Evolutionary conservation across 2,888 invertebrate species (phyloP), one percentile per base, ranked within the genome.

Genomic region (Pherbina coryleti): DNA sequence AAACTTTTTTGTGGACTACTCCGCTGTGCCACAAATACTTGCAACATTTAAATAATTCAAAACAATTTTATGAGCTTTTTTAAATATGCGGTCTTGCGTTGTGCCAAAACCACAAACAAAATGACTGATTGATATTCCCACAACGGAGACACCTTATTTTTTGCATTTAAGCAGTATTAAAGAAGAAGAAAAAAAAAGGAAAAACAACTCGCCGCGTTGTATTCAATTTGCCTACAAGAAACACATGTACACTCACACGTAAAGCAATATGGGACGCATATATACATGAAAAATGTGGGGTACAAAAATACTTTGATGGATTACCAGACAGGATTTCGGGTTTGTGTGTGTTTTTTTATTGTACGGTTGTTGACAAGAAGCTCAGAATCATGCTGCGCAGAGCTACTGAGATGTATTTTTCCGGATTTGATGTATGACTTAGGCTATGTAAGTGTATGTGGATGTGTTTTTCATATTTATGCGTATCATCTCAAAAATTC

Each of bases 171-270:
- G 14, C 62, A 25, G 57, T 8, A 37, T 37, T 37, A 37, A 37
- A 37, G 8, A 5, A 44, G 25, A 19, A 11, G 3, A 2, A 17
- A 2, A 70, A 31, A 28, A 28, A 11, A n/a, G 31, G 17, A 25
- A 60, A 37, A 64, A 64, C 51, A 28, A 34, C 51, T 62, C 74
- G 44, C 74, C 51, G 22, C 66, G 51, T 74, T 66, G 64, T 64
- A 74, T 74, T 74, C 53, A 74, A 74, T 74, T 74, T 74, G 64
- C 31, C 64, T 74, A 34, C 64, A 74, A 28, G 34, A 19, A 49
- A 25, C 69, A 69, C 69, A 69, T 25, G 22, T n/a, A 49, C 49
- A 49, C 51, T 14, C 28, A 25, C 49, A 28, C 44, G 5, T 34
- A 11, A 64, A 5, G 5, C 22, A 19, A 49, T 37, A 37, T 8